Percentiles rank a stretch among this genome's conserved stretches.
These are phyloP conservation scores for Orthonyx spaldingii DNA, from an alignment of 2,113 vertebrate genomes.

Conservation along the genomic window DNA sequence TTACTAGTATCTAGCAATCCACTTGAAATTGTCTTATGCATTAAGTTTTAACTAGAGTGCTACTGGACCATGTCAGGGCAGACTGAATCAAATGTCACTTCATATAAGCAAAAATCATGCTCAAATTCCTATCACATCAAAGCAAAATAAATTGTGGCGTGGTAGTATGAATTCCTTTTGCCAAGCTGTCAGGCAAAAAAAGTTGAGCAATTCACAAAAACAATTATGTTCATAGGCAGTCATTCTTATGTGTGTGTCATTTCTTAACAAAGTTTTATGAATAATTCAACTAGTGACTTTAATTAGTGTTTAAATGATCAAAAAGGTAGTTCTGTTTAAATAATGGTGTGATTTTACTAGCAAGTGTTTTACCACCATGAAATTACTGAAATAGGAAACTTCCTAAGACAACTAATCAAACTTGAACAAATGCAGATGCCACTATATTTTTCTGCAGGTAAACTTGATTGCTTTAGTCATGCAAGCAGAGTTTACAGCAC, in stretches of 20 bases:
- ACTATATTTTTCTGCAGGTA: neutral
- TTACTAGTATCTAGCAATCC: neutral
- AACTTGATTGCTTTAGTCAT: neutral
- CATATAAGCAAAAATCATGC: neutral
- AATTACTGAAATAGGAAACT: neutral
- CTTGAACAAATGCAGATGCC: neutral
- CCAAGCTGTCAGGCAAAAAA: neutral
- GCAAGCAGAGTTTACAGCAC: neutral
- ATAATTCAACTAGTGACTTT: neutral
- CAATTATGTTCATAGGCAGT: neutral
- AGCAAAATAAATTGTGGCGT: neutral
- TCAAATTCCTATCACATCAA: neutral
- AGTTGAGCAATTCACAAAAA: neutral
- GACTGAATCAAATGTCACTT: neutral
- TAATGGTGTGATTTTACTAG: neutral
- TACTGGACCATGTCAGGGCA: neutral
- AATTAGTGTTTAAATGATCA: neutral
- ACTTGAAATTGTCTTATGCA: neutral
- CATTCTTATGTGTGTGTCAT: neutral
- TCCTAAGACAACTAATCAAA: neutral
- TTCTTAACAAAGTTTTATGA: neutral
- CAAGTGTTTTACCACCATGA: neutral
- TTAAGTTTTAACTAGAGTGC: neutral
- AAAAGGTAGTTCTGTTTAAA: neutral
- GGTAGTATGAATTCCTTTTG: neutral